A percentile compares a stretch with the other conserved stretches of the same genome.
These are phyloP conservation scores for Turdus rufiventris DNA, from an alignment of 2,113 vertebrate genomes.

Conservation along the genomic window DNA sequence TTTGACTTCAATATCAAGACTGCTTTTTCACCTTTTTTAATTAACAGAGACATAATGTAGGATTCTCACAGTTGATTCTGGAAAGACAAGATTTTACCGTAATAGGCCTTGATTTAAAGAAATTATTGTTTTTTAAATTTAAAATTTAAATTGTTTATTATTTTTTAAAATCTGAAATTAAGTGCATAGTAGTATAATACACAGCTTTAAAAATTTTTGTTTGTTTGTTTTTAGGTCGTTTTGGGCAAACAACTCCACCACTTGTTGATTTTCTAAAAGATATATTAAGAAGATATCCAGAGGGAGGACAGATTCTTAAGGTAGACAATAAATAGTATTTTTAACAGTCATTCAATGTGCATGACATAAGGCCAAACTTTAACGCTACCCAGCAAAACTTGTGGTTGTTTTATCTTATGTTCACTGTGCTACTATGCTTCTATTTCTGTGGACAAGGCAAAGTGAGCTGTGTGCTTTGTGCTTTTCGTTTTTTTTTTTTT, in stretches of 20 bases:
- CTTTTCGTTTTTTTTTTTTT: not conserved
- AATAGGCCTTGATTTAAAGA: not conserved
- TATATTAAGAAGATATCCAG: slow-evolving; percentile 94
- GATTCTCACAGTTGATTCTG: not conserved
- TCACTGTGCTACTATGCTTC: not conserved
- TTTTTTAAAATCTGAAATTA: not conserved
- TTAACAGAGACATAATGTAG: not conserved
- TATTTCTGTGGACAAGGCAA: not conserved
- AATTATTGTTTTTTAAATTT: not conserved
- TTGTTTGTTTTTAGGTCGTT: slow-evolving; percentile 82
- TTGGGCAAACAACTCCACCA: slow-evolving; percentile 96
- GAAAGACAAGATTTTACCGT: not conserved
- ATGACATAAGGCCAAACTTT: not conserved
- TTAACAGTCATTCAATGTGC: not conserved
- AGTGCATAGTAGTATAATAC: not conserved
- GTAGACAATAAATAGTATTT: slow-evolving; percentile 65
- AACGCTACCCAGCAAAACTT: not conserved
- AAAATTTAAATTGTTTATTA: not conserved
- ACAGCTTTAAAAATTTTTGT: not conserved
- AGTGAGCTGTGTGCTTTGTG: not conserved
- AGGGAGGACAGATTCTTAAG: slow-evolving; percentile 98
- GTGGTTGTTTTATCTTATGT: not conserved
- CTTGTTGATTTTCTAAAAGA: slow-evolving; percentile 98
- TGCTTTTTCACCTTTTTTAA: not conserved
- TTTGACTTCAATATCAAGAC: not conserved